These are phyloP conservation scores for Anguilla marmorata DNA, from an alignment of 2,797 vertebrate genomes.

Conservation along the genomic window DNA sequence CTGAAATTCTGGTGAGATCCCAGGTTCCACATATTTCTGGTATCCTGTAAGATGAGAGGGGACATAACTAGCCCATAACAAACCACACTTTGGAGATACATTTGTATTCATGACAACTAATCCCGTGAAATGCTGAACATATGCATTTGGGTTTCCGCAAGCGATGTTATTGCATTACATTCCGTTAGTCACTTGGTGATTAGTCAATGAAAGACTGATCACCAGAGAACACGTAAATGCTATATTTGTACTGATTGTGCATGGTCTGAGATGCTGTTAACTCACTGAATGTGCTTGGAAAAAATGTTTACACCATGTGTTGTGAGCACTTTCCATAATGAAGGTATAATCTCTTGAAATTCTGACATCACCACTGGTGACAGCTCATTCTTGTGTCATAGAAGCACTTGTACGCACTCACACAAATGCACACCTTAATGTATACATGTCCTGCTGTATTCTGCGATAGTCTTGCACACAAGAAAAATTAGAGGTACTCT, in stretches of 20 bases:
- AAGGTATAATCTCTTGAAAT: background rate
- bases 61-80: background rate
- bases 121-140: background rate
- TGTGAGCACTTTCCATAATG: background rate
- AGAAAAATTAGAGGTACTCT: constrained; percentile 42
- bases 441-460: constrained; percentile 24
- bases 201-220: background rate
- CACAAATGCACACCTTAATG: background rate
- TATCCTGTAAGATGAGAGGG: constrained; percentile 71
- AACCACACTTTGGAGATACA: background rate
- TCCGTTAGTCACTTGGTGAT: background rate
- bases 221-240: background rate
- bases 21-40: constrained; percentile 85
- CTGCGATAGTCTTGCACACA: background rate
- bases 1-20: constrained; percentile 86
- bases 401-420: background rate
- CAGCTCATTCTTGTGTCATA: background rate
- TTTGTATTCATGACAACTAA: background rate
- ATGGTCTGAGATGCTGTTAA: background rate
- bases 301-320: background rate
- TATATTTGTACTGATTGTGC: background rate
- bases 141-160: background rate
- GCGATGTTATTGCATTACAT: background rate
- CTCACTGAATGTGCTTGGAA: background rate
- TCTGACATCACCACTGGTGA: constrained; percentile 2